A percentile compares a stretch with the other conserved stretches of the same genome.
phyloP scores from a whole-genome alignment of 2,888 invertebrate species.

The Sarcophaga carnaria region DNA sequence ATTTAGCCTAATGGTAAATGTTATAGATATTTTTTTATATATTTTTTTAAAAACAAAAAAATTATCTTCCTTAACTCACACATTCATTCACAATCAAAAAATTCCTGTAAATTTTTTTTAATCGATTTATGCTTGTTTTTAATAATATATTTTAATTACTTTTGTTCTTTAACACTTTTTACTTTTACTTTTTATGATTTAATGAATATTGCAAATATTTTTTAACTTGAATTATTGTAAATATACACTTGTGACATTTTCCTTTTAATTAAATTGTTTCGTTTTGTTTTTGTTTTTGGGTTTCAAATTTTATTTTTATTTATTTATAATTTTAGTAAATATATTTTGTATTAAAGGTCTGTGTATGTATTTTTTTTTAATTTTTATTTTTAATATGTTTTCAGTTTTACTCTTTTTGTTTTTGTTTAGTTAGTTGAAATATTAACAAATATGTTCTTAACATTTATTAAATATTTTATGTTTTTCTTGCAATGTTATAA shows the following conservation, averaged over 20 bases:
- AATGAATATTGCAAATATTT: conserved; percentile 48
- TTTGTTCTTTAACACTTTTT: conserved; percentile 3
- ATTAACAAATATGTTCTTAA: conserved; percentile 31
- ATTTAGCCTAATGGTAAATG: conserved; percentile 48
- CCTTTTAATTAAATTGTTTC: conserved; percentile 15
- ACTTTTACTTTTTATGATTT: conserved; percentile 8
- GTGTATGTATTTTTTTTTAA: background rate
- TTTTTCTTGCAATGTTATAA: background rate
- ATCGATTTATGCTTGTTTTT: conserved; percentile 24
- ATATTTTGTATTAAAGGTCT: conserved; percentile 18
- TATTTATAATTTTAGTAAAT: conserved; percentile 11
- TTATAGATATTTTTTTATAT: conserved; percentile 15
- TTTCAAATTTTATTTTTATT: too few relatives aligned
- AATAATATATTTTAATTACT: conserved; percentile 4
- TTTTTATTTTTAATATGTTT: conserved; percentile 9
- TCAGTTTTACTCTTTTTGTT: background rate
- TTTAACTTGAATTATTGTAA: conserved; percentile 35
- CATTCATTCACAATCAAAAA: conserved; percentile 67
- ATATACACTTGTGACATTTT: conserved; percentile 46
- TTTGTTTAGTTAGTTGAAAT: conserved; percentile 19
- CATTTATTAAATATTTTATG: conserved; percentile 10
- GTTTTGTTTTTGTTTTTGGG: conserved; percentile 12
- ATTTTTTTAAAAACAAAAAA: background rate
- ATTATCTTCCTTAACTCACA: conserved; percentile 46
- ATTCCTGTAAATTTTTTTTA: conserved; percentile 65